phyloP scores from a whole-genome alignment of 2,113 vertebrate genomes.

The human region DNA sequence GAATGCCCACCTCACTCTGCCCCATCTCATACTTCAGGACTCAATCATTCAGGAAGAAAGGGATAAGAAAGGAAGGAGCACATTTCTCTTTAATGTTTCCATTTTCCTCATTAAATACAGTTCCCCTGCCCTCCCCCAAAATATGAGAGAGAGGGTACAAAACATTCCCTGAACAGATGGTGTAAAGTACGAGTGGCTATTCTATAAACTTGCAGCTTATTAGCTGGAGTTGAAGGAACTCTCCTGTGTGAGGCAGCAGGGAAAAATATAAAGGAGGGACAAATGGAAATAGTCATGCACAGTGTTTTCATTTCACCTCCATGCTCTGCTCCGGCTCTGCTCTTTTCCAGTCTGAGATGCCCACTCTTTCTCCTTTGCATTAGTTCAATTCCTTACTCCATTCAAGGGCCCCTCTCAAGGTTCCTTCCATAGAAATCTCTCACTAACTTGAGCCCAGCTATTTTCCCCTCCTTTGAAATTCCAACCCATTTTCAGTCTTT shows the following conservation, averaged over 20 bases:
- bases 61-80: neutral
- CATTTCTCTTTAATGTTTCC: neutral
- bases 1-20: neutral
- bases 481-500: neutral
- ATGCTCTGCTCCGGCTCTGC: neutral
- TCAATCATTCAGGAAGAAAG: neutral
- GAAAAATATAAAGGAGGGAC: neutral
- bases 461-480: neutral
- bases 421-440: neutral
- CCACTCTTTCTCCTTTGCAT: neutral
- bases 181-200: neutral
- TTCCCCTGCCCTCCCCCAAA: neutral
- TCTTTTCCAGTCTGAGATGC: neutral
- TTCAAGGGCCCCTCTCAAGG: neutral
- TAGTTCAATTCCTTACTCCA: neutral
- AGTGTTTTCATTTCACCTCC: neutral
- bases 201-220: conserved; percentile 14
- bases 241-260: neutral
- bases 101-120: neutral
- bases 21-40: neutral
- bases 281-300: neutral
- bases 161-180: conserved; percentile 48
- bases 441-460: neutral
- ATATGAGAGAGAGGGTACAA: neutral
- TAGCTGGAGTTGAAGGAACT: neutral